Base-by-base conservation (phyloP, 2,888 invertebrate species). In the Neocrepidodera transversa region DNA sequence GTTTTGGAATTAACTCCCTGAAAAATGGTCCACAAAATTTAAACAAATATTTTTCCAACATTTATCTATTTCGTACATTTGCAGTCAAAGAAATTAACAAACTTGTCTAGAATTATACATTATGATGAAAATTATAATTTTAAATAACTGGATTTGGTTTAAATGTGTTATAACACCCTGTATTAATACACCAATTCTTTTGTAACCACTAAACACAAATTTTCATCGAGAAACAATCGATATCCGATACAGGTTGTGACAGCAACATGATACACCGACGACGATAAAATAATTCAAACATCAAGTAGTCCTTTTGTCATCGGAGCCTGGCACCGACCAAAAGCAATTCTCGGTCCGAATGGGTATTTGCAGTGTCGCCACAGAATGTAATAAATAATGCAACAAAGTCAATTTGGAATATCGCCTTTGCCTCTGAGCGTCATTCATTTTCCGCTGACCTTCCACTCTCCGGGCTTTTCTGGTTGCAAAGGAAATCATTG, bases 381-480 rank as follows among this genome's bases (percentile, higher is more conserved):
- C 47, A 52, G 26, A 23, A 43, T 42, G 52, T 51, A 28, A 50
- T 58, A 58, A 58, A 58, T 52, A 52, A 51, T 36, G 17, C 26
- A 58, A 26, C 50, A 14, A 20, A 52, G 58, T 58, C 58, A 58
- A 52, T 58, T 58, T 45, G 43, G 35, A 47, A 52, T 58, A 58
- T 58, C 57, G 42, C 14, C 32, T 23, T 6, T 32, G 11, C 32
- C 32, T 32, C 23, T 16, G 18, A 28, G 14, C 36, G 52, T 58
- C 45, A 58, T 47, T 52, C 38, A 58, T 52, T 45, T 17, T 28
- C n/a, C 32, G 11, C 17, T 26, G 17, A 18, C 30, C 26, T 13
- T 32, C 13, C 13, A 28, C 28, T 32, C 32, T 32, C 2, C 28
- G 6, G 7, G n/a, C n/a, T 23, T 5, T 7, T 28, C 28, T 6